phyloP scores from a whole-genome alignment of 2,888 invertebrate genomes.

The Dryomyza anilis region DNA sequence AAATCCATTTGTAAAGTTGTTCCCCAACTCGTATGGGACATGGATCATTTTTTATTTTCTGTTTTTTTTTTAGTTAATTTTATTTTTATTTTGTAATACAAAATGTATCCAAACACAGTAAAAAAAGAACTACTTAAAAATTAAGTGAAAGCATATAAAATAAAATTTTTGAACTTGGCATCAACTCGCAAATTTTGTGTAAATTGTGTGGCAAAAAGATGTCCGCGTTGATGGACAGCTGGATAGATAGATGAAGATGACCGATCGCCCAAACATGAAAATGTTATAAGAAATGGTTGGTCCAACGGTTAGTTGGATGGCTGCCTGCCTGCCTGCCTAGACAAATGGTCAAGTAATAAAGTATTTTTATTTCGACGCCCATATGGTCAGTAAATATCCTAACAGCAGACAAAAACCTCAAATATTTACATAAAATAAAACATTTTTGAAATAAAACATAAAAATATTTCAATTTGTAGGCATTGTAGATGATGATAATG shows the following conservation, averaged over 20 bases:
- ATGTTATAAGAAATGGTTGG: neutral
- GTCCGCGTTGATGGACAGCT: neutral
- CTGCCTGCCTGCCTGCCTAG: slow-evolving; percentile 1
- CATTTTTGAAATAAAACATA: too few species aligned
- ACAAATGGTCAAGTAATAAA: slow-evolving; percentile 6
- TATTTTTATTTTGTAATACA: neutral
- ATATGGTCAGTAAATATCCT: too few species aligned
- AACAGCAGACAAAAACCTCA: too few species aligned
- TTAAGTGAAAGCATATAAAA: slow-evolving; percentile 20
- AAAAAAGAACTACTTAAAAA: slow-evolving; percentile 15
- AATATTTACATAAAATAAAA: too few species aligned
- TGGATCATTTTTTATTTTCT: too few species aligned
- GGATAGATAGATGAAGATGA: neutral
- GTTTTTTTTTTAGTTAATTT: too few species aligned
- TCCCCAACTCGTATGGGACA: neutral
- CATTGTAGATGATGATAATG: too few species aligned
- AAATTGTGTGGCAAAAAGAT: neutral
- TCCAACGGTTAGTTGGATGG: neutral
- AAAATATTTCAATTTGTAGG: too few species aligned
- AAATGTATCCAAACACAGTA: neutral
- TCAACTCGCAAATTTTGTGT: neutral
- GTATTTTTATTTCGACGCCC: too few species aligned
- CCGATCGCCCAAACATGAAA: neutral
- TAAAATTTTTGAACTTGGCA: slow-evolving; percentile 22
- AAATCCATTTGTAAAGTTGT: slow-evolving; percentile 19